These are phyloP conservation scores for Eupithecia vulgata DNA, from an alignment of 2,888 invertebrate species.

Conservation along the genomic window DNA sequence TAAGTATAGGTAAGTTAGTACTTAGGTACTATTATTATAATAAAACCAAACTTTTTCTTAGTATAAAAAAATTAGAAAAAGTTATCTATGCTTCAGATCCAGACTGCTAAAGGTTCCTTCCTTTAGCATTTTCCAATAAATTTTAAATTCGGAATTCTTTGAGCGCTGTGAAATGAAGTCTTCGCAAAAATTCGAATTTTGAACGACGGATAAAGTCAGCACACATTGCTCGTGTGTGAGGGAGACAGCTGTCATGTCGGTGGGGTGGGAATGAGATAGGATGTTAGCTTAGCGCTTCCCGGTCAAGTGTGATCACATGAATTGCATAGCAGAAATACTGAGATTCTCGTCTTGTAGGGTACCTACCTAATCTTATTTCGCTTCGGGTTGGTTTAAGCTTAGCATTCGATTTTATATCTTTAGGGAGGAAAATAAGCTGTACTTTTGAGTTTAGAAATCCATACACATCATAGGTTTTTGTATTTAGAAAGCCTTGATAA, in stretches of 20 bases:
- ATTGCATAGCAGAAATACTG: constrained; percentile 18
- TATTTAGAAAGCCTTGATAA: neutral
- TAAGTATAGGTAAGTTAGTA: too few relatives aligned
- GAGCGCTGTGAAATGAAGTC: constrained; percentile 31
- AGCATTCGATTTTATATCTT: constrained; percentile 8
- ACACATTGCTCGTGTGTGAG: constrained; percentile 22
- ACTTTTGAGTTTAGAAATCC: neutral
- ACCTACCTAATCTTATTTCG: neutral
- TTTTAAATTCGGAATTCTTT: constrained; percentile 25
- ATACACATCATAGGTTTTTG: neutral
- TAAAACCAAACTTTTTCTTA: neutral
- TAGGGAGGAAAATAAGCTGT: neutral
- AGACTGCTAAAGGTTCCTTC: neutral
- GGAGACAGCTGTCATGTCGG: constrained; percentile 30
- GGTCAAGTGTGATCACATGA: constrained; percentile 40
- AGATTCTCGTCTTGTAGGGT: neutral
- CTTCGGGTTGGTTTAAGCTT: neutral
- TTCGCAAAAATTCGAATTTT: constrained; percentile 29
- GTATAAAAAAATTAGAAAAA: neutral
- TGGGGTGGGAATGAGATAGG: constrained; percentile 25
- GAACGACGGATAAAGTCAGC: constrained; percentile 16
- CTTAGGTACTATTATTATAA: neutral
- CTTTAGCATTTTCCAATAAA: constrained; percentile 21
- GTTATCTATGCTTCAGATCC: neutral
- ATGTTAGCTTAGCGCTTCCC: constrained; percentile 33